Conservation (phyloP, 2,113 vertebrate species). For the Nanger granti region DNA sequence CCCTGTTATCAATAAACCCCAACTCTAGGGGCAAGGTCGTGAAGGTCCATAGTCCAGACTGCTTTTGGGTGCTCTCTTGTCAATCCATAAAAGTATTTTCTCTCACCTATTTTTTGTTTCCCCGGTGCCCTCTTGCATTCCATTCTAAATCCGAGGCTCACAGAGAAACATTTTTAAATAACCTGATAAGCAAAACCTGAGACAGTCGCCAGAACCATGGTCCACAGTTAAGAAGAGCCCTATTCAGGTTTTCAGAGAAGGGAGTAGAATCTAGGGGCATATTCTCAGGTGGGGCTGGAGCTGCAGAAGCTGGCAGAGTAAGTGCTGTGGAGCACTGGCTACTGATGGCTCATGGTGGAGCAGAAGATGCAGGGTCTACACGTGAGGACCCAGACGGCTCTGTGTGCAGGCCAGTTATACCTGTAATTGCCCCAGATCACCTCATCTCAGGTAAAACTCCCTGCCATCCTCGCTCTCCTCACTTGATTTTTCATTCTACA, state of each 20-base stretch:
- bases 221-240: neutral
- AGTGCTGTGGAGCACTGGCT: neutral
- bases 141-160: neutral
- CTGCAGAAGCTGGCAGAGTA: neutral
- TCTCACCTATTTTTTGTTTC: neutral
- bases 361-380: neutral
- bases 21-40: neutral
- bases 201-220: neutral
- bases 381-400: neutral
- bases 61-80: neutral
- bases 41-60: neutral
- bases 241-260: neutral
- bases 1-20: neutral
- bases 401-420: neutral
- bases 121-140: neutral
- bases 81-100: neutral
- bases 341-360: accelerated
- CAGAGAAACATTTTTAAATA: neutral
- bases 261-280: neutral
- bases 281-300: neutral
- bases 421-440: accelerated
- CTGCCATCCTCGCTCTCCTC: neutral
- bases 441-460: neutral
- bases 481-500: neutral
- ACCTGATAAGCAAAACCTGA: neutral